These are phyloP conservation scores for Ammospiza nelsoni DNA, from an alignment of 2,113 vertebrate species.

Conservation along the genomic window DNA sequence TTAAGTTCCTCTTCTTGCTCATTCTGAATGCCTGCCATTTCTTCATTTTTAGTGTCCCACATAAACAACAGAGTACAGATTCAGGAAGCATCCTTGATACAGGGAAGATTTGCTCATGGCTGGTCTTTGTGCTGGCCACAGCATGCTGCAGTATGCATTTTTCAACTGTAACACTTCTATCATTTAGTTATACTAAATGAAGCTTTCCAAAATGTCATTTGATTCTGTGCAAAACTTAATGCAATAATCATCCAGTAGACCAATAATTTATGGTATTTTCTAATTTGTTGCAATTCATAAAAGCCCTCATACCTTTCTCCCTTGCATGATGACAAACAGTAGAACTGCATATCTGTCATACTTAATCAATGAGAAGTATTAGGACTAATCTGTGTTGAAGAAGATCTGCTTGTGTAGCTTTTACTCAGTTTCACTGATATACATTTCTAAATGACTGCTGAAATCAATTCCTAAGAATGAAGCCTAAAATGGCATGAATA, in stretches of 20 bases:
- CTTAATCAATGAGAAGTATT: conserved; percentile 61
- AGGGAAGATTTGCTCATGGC: neutral
- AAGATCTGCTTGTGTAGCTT: conserved; percentile 43
- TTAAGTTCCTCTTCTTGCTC: neutral
- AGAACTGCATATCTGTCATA: conserved; percentile 13
- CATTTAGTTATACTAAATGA: neutral
- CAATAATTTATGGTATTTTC: conserved; percentile 22
- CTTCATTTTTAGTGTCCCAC: neutral
- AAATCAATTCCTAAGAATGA: conserved; percentile 56
- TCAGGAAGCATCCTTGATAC: neutral
- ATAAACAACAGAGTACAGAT: neutral
- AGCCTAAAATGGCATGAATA: conserved; percentile 51
- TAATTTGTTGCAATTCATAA: conserved; percentile 51
- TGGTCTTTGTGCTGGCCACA: neutral
- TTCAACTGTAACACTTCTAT: neutral
- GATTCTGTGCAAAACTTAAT: neutral
- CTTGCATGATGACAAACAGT: neutral
- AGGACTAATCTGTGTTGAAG: conserved; percentile 57
- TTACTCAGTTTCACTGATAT: conserved; percentile 27
- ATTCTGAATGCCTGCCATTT: neutral
- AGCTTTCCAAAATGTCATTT: neutral
- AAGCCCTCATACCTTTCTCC: neutral
- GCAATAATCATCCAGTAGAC: neutral
- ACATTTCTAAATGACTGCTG: conserved; percentile 15
- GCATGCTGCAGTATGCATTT: neutral